Base-by-base conservation (phyloP, 2,888 invertebrate genomes). In the Acleris laterana region DNA sequence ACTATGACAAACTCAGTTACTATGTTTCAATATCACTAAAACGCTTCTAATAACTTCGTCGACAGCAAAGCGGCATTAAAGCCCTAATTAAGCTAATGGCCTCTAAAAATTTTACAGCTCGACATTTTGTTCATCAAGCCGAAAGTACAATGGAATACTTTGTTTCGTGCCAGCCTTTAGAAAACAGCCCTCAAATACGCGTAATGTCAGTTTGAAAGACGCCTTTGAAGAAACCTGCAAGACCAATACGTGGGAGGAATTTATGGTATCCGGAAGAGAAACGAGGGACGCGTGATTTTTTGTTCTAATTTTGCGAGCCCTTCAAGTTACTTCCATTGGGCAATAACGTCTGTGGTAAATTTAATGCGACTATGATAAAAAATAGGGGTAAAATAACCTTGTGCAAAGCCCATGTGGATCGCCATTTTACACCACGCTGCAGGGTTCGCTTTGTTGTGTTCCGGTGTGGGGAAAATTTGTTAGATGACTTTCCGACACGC, bases 211-310 rank as follows among this genome's bases (percentile, higher is more conserved):
- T 71, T 72, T 62, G 60, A 65, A 70, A 69, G 67, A 69, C 69
- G 71, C 71, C 71, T 71, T 74, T 71, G 71, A 72, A 63, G 56
- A 51, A 63, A 67, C 63, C 56, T 49, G 53, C 63, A 19, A 44
- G 28, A 53, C 38, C 50, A 51, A 68, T 60, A 81, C 82, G 81
- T 82, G 83, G 60, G 19, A 63, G 49, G 83, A 78, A 81, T 68
- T 51, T 58, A 63, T 57, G 28, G 25, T 28, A 55, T 61, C 52
- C 1, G 20, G 52, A 6, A 46, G 32, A 25, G 17, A 17, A 42
- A 46, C 22, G 50, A 13, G 19, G 19, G 22, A 19, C 9, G 42
- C 22, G 38, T 49, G 28, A 49, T n/a, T 46, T 28, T 17, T 57
- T n/a, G 17, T 13, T 48, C n/a, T 6, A 25, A 51, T 16, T 51